Evolutionary conservation across 2,888 invertebrate genomes (phyloP).

Genomic region (Allacma fusca): DNA sequence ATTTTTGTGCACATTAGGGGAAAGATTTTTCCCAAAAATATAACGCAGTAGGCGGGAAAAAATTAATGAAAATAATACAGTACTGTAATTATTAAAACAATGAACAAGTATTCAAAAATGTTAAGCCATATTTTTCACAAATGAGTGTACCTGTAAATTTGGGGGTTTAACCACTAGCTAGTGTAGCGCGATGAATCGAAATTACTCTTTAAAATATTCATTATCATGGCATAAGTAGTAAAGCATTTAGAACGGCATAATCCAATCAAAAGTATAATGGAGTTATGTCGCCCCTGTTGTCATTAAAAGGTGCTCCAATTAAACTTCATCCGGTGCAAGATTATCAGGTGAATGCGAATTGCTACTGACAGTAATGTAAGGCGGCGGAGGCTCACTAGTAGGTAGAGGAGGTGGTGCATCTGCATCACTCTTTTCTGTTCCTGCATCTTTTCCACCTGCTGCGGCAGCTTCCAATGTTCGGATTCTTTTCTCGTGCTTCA

Average conservation of each 20-base stretch:
- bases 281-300: neutral
- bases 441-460: slow-evolving; percentile 31
- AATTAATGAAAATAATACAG: slow-evolving; percentile 2
- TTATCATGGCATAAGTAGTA: slow-evolving; percentile 31
- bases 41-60: slow-evolving; percentile 3
- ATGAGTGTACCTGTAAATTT: neutral
- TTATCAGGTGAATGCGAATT: slow-evolving; percentile 57
- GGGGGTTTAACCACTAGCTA: neutral
- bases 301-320: slow-evolving; percentile 44
- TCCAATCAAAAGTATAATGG: neutral
- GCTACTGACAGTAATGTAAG: slow-evolving; percentile 55
- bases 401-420: slow-evolving; percentile 51
- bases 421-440: slow-evolving; percentile 20
- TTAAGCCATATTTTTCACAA: neutral
- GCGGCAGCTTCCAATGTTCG: slow-evolving; percentile 74
- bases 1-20: neutral
- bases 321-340: slow-evolving; percentile 64
- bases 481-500: slow-evolving; percentile 90
- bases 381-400: slow-evolving; percentile 55
- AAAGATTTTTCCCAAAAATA: neutral
- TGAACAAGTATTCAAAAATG: slow-evolving; percentile 1
- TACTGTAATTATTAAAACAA: slow-evolving; percentile 11
- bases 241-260: slow-evolving; percentile 13
- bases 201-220: slow-evolving; percentile 2
- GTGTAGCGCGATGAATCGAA: neutral